These are phyloP conservation scores for Sisor rabdophorus DNA, from an alignment of 2,113 vertebrate genomes.

Conservation along the genomic window DNA sequence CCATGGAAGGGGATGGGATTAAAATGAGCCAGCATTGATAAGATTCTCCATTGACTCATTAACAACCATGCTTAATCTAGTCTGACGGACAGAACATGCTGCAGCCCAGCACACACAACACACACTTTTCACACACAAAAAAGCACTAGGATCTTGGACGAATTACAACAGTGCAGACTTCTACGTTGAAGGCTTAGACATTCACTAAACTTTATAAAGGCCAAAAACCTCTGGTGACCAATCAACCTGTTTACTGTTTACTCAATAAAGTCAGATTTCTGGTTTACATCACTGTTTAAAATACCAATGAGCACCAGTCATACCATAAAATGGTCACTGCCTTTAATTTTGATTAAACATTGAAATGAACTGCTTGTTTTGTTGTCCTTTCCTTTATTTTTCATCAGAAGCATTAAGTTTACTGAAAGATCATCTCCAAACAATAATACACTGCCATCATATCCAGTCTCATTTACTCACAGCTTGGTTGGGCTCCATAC, in stretches of 20 bases:
- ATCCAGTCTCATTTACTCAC: neutral
- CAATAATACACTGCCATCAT: neutral
- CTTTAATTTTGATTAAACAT: neutral
- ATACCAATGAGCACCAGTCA: neutral
- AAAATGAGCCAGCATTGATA: slow-evolving; percentile 38
- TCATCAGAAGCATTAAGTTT: too few species aligned
- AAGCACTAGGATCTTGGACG: slow-evolving; percentile 12
- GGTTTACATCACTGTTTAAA: neutral
- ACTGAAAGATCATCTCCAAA: neutral
- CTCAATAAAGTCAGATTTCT: slow-evolving; percentile 18
- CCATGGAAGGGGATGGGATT: slow-evolving; percentile 43
- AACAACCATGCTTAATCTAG: slow-evolving; percentile 39
- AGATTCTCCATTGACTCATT: slow-evolving; percentile 42
- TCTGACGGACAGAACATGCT: slow-evolving; percentile 26
- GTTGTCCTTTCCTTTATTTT: neutral
- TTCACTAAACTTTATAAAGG: slow-evolving; percentile 14
- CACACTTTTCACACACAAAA: slow-evolving; percentile 14
- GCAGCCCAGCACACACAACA: slow-evolving; percentile 19
- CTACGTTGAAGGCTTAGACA: slow-evolving; percentile 9
- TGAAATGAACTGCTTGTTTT: neutral
- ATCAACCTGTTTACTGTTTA: slow-evolving; percentile 22
- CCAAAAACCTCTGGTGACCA: slow-evolving; percentile 13
- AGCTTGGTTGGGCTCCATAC: neutral
- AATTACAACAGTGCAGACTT: slow-evolving; percentile 15
- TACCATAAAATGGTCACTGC: neutral